phyloP scores from a whole-genome alignment of 2,888 invertebrate genomes.

The Campopleginae sp. region DNA sequence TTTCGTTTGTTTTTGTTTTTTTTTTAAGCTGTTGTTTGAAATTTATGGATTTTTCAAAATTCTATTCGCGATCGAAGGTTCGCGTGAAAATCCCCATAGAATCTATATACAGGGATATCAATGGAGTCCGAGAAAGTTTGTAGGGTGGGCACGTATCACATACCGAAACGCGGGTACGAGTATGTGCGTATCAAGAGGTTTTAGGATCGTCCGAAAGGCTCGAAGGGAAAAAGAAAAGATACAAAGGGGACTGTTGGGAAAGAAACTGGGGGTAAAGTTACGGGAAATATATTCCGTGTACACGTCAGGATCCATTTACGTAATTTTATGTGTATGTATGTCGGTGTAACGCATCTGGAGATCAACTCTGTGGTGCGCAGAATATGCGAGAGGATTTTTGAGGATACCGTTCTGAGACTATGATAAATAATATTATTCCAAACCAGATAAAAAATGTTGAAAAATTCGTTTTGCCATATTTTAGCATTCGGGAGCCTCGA shows the following conservation, averaged over 20 bases:
- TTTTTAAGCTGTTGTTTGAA: not conserved
- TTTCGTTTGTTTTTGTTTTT: not conserved
- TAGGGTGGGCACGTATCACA: conserved; percentile 43
- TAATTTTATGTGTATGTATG: conserved; percentile 1
- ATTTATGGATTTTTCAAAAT: not conserved
- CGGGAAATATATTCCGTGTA: conserved; percentile 36
- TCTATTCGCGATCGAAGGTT: not conserved
- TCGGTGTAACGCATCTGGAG: conserved; percentile 30
- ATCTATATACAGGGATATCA: conserved; percentile 40
- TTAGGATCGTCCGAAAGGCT: conserved; percentile 36
- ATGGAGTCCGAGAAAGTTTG: conserved; percentile 40
- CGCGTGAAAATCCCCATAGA: not conserved
- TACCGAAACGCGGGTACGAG: conserved; percentile 21
- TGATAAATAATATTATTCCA: not conserved
- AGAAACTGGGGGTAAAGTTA: conserved; percentile 52
- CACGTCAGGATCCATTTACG: conserved; percentile 27
- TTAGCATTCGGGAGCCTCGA: not conserved
- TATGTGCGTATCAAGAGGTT: conserved; percentile 26
- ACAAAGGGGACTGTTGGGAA: conserved; percentile 55
- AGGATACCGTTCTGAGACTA: conserved; percentile 12
- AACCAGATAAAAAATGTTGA: conserved; percentile 1
- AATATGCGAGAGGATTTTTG: conserved; percentile 38
- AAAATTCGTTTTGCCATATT: conserved; percentile 35
- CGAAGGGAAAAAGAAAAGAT: conserved; percentile 42
- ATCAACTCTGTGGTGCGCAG: conserved; percentile 37